Evolutionary conservation across 2,113 vertebrate genomes (phyloP), one percentile per base, ranked within the genome.

Genomic region (Vireo altiloquus): DNA sequence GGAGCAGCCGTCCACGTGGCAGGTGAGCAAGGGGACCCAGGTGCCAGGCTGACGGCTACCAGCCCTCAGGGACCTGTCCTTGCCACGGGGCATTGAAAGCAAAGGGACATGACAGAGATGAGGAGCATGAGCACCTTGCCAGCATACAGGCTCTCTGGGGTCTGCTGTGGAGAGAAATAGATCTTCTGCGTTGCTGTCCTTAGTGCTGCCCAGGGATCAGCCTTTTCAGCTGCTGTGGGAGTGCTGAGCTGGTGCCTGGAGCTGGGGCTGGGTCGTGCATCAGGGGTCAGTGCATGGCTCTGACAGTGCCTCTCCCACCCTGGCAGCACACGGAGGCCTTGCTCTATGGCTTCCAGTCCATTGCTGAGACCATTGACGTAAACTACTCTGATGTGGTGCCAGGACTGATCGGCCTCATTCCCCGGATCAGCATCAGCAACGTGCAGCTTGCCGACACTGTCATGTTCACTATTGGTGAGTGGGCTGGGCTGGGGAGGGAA

Each of bases 401-500:
- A 0, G 99, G 99, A 25, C 98, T 99, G 86, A 99, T 99, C 10
- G 99, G 99, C 65, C 99, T 99, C 95, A 99, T 99, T 93, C 99
- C 99, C 39, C 98, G 99, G 77, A 99, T 99, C 97, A 99, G 96
- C 98, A 99, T 99, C 98, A 99, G 98, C 98, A 99, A 99, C 0
- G 98, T 99, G 90, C 99, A 99, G 95, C 98, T 99, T 42, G 99
- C 99, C 0, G 99, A 99, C 96, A 99, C 99, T 0, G 99, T 99
- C 96, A 99, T 99, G 99, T 99, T 99, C 97, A 99, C 99, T n/a
- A 99, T 99, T 4, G 99, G 99, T 99, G 97, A 98, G 98, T 9
- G 49, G 54, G 68, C 59, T 61, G 93, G 64, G 82, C 49, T 85
- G 63, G 40, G 85, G 65, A 92, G 49, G 57, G 39, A 56, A 18